A percentile compares a stretch with the other conserved stretches of the same genome.
Evolutionary conservation across 2,888 invertebrate species (phyloP).

Genomic region (Hermaeophaga mercurialis): DNA sequence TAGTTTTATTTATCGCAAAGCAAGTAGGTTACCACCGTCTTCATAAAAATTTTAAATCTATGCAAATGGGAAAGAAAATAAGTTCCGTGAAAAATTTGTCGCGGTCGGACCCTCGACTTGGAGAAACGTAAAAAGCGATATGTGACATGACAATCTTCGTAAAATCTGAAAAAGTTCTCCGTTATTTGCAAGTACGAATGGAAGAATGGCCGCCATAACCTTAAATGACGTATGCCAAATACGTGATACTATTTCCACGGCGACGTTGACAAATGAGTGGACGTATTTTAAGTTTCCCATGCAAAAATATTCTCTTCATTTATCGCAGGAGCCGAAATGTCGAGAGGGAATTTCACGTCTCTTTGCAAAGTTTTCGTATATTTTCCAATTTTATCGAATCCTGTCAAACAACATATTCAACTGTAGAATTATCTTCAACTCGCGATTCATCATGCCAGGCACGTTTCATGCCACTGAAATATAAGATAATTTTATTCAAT

Average conservation of each 20-base stretch:
- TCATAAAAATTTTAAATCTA: conserved; percentile 12
- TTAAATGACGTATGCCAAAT: conserved; percentile 47
- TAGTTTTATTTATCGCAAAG: neutral
- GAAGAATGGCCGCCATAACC: conserved; percentile 46
- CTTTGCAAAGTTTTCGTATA: conserved; percentile 42
- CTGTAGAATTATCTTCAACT: conserved; percentile 38
- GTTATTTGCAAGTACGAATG: conserved; percentile 49
- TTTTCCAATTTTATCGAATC: conserved; percentile 44
- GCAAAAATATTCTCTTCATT: conserved; percentile 41
- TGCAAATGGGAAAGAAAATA: neutral
- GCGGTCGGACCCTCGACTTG: conserved; percentile 1
- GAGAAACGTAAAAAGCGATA: conserved; percentile 43
- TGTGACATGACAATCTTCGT: conserved; percentile 49
- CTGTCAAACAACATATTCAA: conserved; percentile 44
- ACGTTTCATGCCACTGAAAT: conserved; percentile 37
- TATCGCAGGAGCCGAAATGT: conserved; percentile 37
- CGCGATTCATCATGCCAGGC: conserved; percentile 39
- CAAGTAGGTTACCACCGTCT: neutral
- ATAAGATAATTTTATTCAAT: conserved; percentile 39
- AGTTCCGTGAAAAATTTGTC: conserved; percentile 3
- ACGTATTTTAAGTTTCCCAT: conserved; percentile 43
- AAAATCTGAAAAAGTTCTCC: conserved; percentile 47
- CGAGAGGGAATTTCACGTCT: conserved; percentile 41
- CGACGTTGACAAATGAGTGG: conserved; percentile 48
- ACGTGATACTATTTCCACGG: conserved; percentile 50